Base-by-base conservation (phyloP, 2,797 vertebrate genomes). In the Leptodactylus fallax region DNA sequence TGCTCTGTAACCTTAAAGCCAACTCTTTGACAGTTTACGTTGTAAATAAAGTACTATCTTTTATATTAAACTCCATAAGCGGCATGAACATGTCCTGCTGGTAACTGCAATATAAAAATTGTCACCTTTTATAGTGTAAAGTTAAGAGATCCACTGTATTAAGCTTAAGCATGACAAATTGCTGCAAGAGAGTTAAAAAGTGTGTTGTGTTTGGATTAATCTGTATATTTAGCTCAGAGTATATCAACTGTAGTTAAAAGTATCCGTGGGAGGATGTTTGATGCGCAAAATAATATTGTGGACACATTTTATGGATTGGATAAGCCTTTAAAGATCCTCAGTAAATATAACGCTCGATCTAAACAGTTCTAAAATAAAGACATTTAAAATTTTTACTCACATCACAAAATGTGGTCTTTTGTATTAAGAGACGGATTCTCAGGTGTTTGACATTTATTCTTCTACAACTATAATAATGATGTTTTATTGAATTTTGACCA, bases 61-160 rank as follows among this genome's bases (percentile, higher is more conserved):
- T 89, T 89, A 89, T 86, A 89, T 89, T 86, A 86, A 86, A 89
- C 84, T 82, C 84, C 84, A 86, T 89, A 89, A 89, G 84, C 88
- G 47, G 61, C 53, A 78, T 86, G 84, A 86, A 83, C 84, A 79
- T 58, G 88, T 89, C 87, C 83, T 86, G 79, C 79, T 53, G 79
- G 88, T 78, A 74, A 82, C 84, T 82, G 84, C 84, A 78, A 61
- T 89, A 89, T 89, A 89, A 89, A 88, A 82, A 86, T 83, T 89
- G 88, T 86, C 88, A 86, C 83, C 83, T 89, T 84, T 89, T 89
- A 85, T 85, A 47, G 87, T 81, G 47, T 55, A 82, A 85, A 77
- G 87, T 89, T 78, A 89, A 58, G 83, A 55, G 69, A 85, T 49
- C 83, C 79, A 19, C 47, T 72, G 76, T 63, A 80, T 83, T 87